A percentile compares a stretch with the other conserved stretches of the same genome.
Conservation (phyloP, 2,797 vertebrate genomes). For the Martes flavigula region DNA sequence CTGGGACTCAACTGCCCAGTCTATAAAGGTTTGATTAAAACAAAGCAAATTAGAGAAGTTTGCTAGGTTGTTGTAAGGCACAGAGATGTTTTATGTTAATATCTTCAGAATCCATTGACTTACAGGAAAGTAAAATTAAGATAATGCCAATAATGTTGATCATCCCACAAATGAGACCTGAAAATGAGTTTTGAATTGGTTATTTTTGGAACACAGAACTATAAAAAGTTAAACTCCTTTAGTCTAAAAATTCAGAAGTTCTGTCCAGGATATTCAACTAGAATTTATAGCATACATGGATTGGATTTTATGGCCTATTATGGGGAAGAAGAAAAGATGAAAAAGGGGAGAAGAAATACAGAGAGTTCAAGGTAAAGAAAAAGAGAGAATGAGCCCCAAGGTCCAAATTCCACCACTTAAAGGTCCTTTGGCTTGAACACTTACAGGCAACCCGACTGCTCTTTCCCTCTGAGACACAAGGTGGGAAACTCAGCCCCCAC, state of each 20-base stretch:
- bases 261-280: not conserved
- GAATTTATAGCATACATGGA: not conserved
- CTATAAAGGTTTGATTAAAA: not conserved
- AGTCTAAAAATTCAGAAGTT: conserved; percentile 14
- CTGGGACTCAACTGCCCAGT: not conserved
- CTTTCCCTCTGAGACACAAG: not conserved
- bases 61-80: not conserved
- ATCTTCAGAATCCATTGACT: not conserved
- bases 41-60: not conserved
- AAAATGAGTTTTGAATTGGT: not conserved
- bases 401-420: not conserved
- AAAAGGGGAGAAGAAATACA: not conserved
- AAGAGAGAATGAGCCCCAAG: not conserved
- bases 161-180: conserved; percentile 6
- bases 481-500: not conserved
- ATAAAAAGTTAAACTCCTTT: not conserved
- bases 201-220: not conserved
- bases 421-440: not conserved
- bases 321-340: not conserved
- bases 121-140: not conserved
- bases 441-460: not conserved
- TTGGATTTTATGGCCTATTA: not conserved
- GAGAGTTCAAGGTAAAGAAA: not conserved
- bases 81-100: not conserved
- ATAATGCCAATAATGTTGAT: not conserved